Conservation (phyloP, 2,797 vertebrate species). For the Liparis tanakae region DNA sequence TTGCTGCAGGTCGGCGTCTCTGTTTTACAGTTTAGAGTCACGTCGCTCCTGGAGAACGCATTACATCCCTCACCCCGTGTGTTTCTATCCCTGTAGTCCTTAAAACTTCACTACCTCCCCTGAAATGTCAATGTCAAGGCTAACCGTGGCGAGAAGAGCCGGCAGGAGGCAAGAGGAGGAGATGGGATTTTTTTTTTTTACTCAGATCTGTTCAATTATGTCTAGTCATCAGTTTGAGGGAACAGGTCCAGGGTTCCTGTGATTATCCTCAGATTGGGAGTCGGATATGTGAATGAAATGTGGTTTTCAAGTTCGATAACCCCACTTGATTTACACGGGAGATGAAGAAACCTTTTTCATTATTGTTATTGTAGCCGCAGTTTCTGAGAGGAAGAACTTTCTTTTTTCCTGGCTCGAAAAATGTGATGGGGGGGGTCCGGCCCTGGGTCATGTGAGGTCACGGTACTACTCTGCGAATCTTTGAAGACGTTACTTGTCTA, state of each 20-base stretch:
- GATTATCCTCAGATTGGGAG: not conserved
- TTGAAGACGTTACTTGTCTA: not conserved
- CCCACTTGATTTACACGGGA: not conserved
- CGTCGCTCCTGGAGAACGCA: constrained; percentile 63
- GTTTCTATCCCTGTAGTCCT: constrained; percentile 58
- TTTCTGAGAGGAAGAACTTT: not conserved
- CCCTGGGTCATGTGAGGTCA: not conserved
- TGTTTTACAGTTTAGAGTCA: constrained; percentile 64
- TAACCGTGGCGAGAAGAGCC: constrained; percentile 59
- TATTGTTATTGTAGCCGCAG: not conserved
- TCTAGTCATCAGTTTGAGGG: constrained; percentile 25
- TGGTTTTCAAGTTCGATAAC: not conserved
- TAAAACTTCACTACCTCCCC: constrained; percentile 62
- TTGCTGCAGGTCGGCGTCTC: constrained; percentile 39
- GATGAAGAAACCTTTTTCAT: not conserved
- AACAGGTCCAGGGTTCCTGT: not conserved
- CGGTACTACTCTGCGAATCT: not conserved
- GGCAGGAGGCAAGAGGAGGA: constrained; percentile 33
- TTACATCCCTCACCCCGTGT: constrained; percentile 60
- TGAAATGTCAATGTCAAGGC: constrained; percentile 63
- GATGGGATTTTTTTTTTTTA: not conserved
- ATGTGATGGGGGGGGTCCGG: not conserved
- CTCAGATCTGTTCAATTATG: constrained; percentile 12
- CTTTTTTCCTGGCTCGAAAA: not conserved
- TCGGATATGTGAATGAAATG: not conserved